Conservation (phyloP, 2,888 invertebrate genomes). For the Adela reaumurella region DNA sequence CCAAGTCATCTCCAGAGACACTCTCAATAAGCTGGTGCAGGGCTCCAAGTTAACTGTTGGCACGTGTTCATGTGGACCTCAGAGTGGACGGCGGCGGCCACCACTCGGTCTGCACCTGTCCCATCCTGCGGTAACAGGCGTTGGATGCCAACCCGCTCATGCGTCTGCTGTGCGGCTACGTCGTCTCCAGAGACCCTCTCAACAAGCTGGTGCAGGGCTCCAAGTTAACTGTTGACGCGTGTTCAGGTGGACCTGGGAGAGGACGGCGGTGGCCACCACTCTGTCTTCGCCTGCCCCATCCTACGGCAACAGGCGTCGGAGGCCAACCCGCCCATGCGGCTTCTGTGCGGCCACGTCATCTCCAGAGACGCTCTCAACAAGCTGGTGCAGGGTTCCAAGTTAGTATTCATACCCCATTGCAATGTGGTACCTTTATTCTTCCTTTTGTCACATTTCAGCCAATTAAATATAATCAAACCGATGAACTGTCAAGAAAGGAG, state of each 20-base stretch:
- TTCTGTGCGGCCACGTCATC: conserved; percentile 97
- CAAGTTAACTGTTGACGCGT: conserved; percentile 66
- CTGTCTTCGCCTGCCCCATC: conserved; percentile 98
- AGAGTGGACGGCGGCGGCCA: conserved; percentile 88
- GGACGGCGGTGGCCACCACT: conserved; percentile 92
- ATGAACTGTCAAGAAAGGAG: too few relatives aligned
- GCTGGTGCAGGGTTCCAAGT: conserved; percentile 90
- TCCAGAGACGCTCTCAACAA: conserved; percentile 95
- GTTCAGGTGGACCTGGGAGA: conserved; percentile 91
- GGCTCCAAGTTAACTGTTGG: conserved; percentile 83
- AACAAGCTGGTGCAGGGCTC: conserved; percentile 90
- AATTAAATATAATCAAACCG: too few relatives aligned
- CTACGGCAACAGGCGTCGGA: conserved; percentile 94
- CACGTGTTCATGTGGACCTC: conserved; percentile 77
- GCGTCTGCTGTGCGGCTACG: conserved; percentile 95
- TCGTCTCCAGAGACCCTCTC: conserved; percentile 95
- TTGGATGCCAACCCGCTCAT: conserved; percentile 96
- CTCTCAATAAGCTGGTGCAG: conserved; percentile 89
- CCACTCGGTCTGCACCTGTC: conserved; percentile 98
- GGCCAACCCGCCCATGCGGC: conserved; percentile 94
- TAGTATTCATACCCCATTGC: conserved; percentile 38
- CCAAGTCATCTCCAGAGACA: conserved; percentile 97
- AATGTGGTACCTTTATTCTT: too few relatives aligned
- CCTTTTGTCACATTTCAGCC: too few relatives aligned
- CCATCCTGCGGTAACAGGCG: conserved; percentile 94